Percentiles rank a stretch among this genome's conserved stretches.
phyloP scores from a whole-genome alignment of 1,140 invertebrate genomes.

The Trichonephila inaurata region DNA sequence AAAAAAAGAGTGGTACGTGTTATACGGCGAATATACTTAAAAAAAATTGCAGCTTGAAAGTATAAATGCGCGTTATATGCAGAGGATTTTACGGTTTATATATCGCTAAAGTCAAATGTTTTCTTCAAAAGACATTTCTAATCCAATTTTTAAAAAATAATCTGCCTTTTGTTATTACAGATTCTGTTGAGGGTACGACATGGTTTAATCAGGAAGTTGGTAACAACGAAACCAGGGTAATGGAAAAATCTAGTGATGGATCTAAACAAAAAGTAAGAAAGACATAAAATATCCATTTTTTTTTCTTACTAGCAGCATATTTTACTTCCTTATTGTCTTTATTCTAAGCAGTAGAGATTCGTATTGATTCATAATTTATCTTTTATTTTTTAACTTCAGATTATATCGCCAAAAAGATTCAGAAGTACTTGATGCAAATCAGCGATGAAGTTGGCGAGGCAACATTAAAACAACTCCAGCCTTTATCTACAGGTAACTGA shows the following conservation, averaged over 20 bases:
- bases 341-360: too few species aligned
- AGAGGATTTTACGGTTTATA: too few species aligned
- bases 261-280: conserved; percentile 42
- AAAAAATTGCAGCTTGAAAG: too few species aligned
- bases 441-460: conserved; percentile 70
- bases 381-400: background rate
- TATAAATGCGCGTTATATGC: too few species aligned
- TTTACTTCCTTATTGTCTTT: too few species aligned
- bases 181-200: conserved; percentile 59
- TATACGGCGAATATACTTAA: too few species aligned
- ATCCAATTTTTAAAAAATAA: too few species aligned
- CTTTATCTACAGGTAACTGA: conserved; percentile 61
- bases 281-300: background rate
- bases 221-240: conserved; percentile 37
- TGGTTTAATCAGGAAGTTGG: conserved; percentile 62
- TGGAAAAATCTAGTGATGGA: conserved; percentile 56
- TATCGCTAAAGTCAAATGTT: too few species aligned
- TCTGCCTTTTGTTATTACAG: conserved; percentile 18
- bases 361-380: too few species aligned
- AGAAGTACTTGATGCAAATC: conserved; percentile 41
- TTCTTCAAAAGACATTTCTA: background rate
- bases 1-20: too few species aligned
- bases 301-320: too few species aligned
- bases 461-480: conserved; percentile 68
- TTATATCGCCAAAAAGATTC: conserved; percentile 8